Base-by-base conservation (phyloP, 1,140 invertebrate genomes). In the Calliphora vicina region DNA sequence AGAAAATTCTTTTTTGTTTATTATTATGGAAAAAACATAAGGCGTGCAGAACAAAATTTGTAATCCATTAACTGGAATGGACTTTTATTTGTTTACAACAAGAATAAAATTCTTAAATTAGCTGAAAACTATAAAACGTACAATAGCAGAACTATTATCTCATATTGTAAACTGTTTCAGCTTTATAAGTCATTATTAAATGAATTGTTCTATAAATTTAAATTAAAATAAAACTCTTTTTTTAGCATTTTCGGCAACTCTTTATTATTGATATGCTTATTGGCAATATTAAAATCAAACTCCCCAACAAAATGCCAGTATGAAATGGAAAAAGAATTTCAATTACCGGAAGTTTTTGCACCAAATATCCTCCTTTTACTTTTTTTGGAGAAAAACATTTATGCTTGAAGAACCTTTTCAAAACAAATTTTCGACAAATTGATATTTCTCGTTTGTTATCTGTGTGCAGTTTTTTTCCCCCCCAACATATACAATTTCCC, bases 41-140 rank as follows among this genome's bases (percentile, higher is more conserved):
- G 29, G 20, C 83, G 85, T 84, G 84, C 84, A n/a, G n/a, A n/a
- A n/a, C n/a, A 86, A 86, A 84, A 86, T 85, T 86, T 86, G 86
- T 85, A 84, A 86, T 85, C 84, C 85, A 86, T 86, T 86, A 85
- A 84, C 84, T 85, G 80, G 84, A 86, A 86, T 86, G 85, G 71
- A 43, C 42, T 43, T 43, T 43, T n/a, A n/a, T n/a, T n/a, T n/a
- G n/a, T n/a, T n/a, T n/a, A n/a, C n/a, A n/a, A n/a, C n/a, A n/a
- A n/a, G n/a, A n/a, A n/a, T n/a, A n/a, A n/a, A n/a, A n/a, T n/a
- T n/a, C n/a, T n/a, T n/a, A n/a, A n/a, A n/a, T n/a, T n/a, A n/a
- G n/a, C n/a, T n/a, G n/a, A n/a, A n/a, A n/a, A n/a, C n/a, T n/a
- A n/a, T n/a, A n/a, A n/a, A n/a, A n/a, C n/a, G n/a, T n/a, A n/a